phyloP scores from a whole-genome alignment of 2,797 vertebrate species.

The Artibeus lituratus region DNA sequence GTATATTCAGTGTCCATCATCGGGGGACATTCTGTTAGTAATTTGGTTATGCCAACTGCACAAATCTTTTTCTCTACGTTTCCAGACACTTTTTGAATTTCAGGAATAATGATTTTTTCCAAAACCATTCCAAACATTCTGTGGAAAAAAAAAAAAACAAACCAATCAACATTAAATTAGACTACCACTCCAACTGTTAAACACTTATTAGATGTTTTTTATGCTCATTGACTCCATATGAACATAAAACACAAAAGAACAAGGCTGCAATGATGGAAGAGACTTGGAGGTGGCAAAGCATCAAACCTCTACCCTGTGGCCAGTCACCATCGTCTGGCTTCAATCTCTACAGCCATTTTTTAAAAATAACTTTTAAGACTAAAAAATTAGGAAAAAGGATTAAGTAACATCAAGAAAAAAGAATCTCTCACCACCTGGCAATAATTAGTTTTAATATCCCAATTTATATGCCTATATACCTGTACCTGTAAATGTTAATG shows the following conservation, averaged over 20 bases:
- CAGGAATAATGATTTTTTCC: constrained; percentile 98
- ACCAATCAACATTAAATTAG: constrained; percentile 1
- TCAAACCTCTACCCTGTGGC: background rate
- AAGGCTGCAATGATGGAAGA: background rate
- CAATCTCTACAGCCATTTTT: background rate
- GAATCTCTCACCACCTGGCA: background rate
- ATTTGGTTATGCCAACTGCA: constrained; percentile 96
- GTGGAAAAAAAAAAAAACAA: constrained; percentile 60
- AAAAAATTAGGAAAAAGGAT: background rate
- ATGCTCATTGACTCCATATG: background rate
- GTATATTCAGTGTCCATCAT: constrained; percentile 99
- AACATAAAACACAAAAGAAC: background rate
- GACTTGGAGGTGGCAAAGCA: background rate
- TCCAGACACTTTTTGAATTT: constrained; percentile 98
- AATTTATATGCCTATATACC: background rate
- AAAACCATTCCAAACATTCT: constrained; percentile 99
- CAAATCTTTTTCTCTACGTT: constrained; percentile 98
- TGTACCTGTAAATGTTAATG: background rate
- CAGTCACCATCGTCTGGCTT: background rate
- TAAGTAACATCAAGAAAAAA: background rate
- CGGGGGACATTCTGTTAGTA: constrained; percentile 95
- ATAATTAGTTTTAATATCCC: background rate
- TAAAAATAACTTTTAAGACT: no score
- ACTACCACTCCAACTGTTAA: background rate
- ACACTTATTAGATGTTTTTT: background rate